A percentile compares a stretch with the other conserved stretches of the same genome.
phyloP scores from a whole-genome alignment of 2,888 invertebrate species.

The Copidosoma aretas region DNA sequence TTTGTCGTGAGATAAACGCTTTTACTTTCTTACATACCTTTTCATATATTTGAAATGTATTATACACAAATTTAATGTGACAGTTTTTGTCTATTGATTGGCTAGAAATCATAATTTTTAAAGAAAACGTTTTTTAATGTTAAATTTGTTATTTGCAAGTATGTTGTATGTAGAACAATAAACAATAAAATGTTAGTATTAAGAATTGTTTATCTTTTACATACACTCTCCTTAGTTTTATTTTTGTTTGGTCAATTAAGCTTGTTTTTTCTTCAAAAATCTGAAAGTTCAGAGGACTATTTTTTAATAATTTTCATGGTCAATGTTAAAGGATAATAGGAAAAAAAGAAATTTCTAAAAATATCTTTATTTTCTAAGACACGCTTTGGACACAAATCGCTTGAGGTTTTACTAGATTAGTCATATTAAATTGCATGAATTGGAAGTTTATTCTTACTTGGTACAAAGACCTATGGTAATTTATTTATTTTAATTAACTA shows the following conservation, averaged over 20 bases:
- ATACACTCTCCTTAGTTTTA: neutral
- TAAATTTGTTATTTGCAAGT: neutral
- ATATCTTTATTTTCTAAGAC: slow-evolving; percentile 26
- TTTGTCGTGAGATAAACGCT: slow-evolving; percentile 55
- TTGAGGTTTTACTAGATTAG: slow-evolving; percentile 18
- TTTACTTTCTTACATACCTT: slow-evolving; percentile 33
- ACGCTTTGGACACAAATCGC: slow-evolving; percentile 24
- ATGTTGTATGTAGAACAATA: neutral
- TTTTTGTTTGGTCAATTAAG: neutral
- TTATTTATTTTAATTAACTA: too few relatives aligned
- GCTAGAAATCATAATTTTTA: neutral
- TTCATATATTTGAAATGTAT: neutral
- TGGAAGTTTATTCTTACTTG: too few relatives aligned
- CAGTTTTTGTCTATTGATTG: neutral
- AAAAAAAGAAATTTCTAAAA: slow-evolving; percentile 19
- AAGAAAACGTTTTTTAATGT: neutral
- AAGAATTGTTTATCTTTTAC: neutral
- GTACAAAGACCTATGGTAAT: too few relatives aligned
- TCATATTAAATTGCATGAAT: neutral
- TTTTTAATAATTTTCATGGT: too few relatives aligned
- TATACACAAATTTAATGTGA: neutral
- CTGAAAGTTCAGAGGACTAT: too few relatives aligned
- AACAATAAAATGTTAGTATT: neutral
- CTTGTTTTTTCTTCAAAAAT: too few relatives aligned
- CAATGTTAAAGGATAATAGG: too few relatives aligned